Evolutionary conservation across 2,797 vertebrate species (phyloP), one percentile per base, ranked within the genome.

Genomic region (Lagorchestes hirsutus): DNA sequence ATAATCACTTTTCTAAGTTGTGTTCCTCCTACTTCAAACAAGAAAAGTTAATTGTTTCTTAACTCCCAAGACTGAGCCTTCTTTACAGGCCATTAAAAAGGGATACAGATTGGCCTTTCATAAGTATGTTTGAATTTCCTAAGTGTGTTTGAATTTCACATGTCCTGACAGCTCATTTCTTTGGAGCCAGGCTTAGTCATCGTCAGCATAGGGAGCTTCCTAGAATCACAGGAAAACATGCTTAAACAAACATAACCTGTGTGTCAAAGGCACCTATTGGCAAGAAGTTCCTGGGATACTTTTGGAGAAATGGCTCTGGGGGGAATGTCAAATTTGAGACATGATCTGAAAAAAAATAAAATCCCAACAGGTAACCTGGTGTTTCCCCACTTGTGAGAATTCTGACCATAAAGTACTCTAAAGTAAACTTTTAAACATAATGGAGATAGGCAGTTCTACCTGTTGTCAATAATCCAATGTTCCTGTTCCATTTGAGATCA

Each of bases 151-250:
- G 50, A 4, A 6, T 52, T 91, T 93, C 91, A 57, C 10, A 1
- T 82, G 46, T 8, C 46, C 55, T 31, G 5, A 58, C 27, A 12
- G 50, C 94, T 56, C 40, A 14, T 59, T 27, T 13, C 29, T 0
- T 87, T 1, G n/a, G 54, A 91, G 52, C 28, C 12, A 0, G 1
- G 40, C 62, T 5, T 0, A 10, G 5, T n/a, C 82, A 29, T 13
- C 56, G 1, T 34, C 74, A 87, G 46, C 40, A 87, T 3, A 87
- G 74, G 40, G 74, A 87, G 9, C 22, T 40, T 87, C 40, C 74
- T 50, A 87, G 10, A 10, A 87, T 24, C 74, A 46, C 74, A 87
- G 40, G 74, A 87, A 87, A 87, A 87, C 90, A 58, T 6, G 5
- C 3, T 55, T 28, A 56, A 58, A 31, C 90, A 52, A 59, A 93